Evolutionary conservation across 1,140 invertebrate species (phyloP), one percentile per base, ranked within the genome.

Genomic region (Drosophila subobscura): DNA sequence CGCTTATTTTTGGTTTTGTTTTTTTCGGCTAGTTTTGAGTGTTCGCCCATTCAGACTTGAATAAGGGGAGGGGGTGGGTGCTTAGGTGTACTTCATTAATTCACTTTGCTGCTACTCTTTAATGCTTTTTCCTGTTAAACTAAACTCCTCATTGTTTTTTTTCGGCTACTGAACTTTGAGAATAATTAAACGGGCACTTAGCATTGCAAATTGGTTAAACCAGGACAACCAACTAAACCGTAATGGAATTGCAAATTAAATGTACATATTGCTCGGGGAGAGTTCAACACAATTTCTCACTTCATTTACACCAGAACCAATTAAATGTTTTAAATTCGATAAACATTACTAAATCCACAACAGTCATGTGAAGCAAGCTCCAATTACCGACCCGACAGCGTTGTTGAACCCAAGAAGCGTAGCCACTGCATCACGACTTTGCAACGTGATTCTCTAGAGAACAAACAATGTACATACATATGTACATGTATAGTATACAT

Each of bases 371-470:
- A 12, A 27, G 29, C 14, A 51, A 37, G 23, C 20, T 51, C 20
- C 64, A 65, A 7, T 52, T 44, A n/a, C 14, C 27, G 40, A 3
- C 12, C 12, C 5, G 10, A 44, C 8, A 29, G 14, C 12, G 16
- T 2, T 46, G 5, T 1, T 8, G 45, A 7, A 33, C 14, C 14
- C 25, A 10, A 45, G 23, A 47, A 67, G n/a, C 20, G 50, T 22
- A 29, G 29, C 49, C 29, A 52, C 20, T 53, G 14, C 45, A 75
- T 75, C 80, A 85, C 77, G 80, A 77, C 53, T 14, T 52, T 68
- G 65, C 61, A 88, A 59, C 83, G 77, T 86, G 81, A 86, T 86
- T 37, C 33, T 37, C 33, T 37, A 37, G 10, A 37, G 4, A 37
- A 37, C 33, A 52, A 53, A 29, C 41, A 46, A 37, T 12, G 33